Evolutionary conservation across 1,140 invertebrate species (phyloP), one percentile per base, ranked within the genome.

Genomic region (Drosophila arawakana): DNA sequence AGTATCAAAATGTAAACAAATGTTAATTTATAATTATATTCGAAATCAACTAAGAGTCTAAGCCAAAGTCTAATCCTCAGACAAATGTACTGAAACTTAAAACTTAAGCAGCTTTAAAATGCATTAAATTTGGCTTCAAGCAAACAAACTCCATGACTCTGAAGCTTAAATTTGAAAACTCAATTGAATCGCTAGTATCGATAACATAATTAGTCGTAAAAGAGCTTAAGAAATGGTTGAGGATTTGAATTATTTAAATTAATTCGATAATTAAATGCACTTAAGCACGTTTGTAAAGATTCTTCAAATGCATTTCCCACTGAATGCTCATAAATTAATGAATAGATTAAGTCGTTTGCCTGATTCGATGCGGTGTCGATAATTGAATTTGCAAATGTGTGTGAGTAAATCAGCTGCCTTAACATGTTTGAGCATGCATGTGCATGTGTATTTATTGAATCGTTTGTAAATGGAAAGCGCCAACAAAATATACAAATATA

Each of bases 321-420:
- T n/a, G n/a, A 39, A 57, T 57, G 35, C 37, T 46, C 47, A 52
- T 55, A 46, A 73, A 68, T 68, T 54, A 60, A 68, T 73, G 66
- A 60, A 68, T 60, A 52, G 18, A 11, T 68, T 68, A 25, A 37
- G 44, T 47, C 37, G 54, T 41, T 61, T 46, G 41, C 41, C 15
- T 15, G 39, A 59, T 72, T 34, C 52, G 30, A 15, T 41, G 58
- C 52, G 30, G 25, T 41, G 66, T 44, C 30, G 71, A 73, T 73
- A 73, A 73, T 73, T 73, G 71, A 68, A 73, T 73, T 73, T 68
- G 63, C 46, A 52, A 67, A 73, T 67, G 47, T 65, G 25, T 37
- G 18, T 21, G 18, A 21, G 50, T 34, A 35, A 65, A 47, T 35
- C 71, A 65, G 69, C 61, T 68, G 46, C 39, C 68, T 68, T 44